Percentiles rank a stretch among this genome's conserved stretches.
Evolutionary conservation across 92 coral and sea anemone species (phyloP).

Genomic region (Diadumene lineata): DNA sequence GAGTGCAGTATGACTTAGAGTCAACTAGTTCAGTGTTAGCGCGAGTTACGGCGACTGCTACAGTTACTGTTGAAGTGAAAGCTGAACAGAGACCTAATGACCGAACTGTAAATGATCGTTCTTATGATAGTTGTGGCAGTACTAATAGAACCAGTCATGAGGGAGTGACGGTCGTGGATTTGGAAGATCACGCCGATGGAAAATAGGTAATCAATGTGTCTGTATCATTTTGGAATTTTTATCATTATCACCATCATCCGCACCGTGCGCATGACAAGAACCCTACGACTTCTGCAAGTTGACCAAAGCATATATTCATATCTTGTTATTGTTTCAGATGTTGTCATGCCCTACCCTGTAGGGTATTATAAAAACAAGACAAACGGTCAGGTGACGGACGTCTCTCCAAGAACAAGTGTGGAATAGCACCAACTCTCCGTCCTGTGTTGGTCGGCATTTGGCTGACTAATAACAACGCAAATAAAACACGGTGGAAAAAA

Average conservation of each 20-base stretch:
- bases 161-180: conserved; percentile 6
- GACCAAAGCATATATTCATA: too few species aligned
- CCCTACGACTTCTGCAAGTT: too few species aligned
- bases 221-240: too few species aligned
- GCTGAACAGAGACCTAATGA: conserved; percentile 65
- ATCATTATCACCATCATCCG: background rate
- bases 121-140: background rate
- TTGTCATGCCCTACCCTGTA: too few species aligned
- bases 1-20: conserved; percentile 69
- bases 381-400: too few species aligned
- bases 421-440: too few species aligned
- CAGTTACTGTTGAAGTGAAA: conserved; percentile 81
- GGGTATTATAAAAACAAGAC: too few species aligned
- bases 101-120: conserved; percentile 22
- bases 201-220: conserved; percentile 38
- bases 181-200: conserved; percentile 25
- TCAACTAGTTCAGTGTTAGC: conserved; percentile 87
- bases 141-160: conserved; percentile 1
- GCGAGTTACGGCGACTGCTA: conserved; percentile 82
- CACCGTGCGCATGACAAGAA: too few species aligned
- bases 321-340: background rate
- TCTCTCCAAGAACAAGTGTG: too few species aligned
- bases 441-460: too few species aligned
- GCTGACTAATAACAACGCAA: too few species aligned
- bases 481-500: too few species aligned